Evolutionary conservation across 2,797 vertebrate genomes (phyloP), one percentile per base, ranked within the genome.

Genomic region (Gymnoscopelus braueri): DNA sequence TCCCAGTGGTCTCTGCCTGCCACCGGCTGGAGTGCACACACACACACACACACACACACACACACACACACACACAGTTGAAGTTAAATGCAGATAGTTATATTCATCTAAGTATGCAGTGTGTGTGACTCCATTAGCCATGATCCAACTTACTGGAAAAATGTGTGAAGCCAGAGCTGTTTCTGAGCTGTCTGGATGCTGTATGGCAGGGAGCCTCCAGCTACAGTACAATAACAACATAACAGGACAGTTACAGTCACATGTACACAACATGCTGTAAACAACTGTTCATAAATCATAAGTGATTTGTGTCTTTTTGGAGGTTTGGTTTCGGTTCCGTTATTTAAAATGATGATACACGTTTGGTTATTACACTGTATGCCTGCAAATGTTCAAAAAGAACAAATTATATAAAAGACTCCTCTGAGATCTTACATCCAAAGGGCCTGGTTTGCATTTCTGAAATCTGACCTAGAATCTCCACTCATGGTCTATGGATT

Each of bases 131-230:
- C 26, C 7, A 15, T 44, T 9, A 44, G 39, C 39, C 8, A 10
- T 7, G 5, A 44, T 10, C 39, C 39, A 81, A 96, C 96, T 95
- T 91, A 99, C 97, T 98, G 95, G 84, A 99, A 98, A 89, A 95
- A 98, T 23, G 95, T 93, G 84, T 98, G 95, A 6, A 99, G 93
- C 98, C 97, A 99, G 10, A 93, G 88, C 81, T 99, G 98, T 69
- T 96, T 98, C 86, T 98, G 96, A 24, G 98, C 97, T 0, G 97
- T 99, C 90, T 98, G 97, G 83, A 98, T 91, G 81, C 97, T 95
- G 87, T 99, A 99, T 0, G 98, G 97, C 74, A 99, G 94, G 0
- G 98, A 99, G 24, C 97, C 96, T n/a, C 98, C 98, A 66, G 97
- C 98, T 99, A 81, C 32, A 87, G 26, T 54, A 63, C 39, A 44